Conservation (phyloP, 2,113 vertebrate genomes). For the Atractosteus spatula region DNA sequence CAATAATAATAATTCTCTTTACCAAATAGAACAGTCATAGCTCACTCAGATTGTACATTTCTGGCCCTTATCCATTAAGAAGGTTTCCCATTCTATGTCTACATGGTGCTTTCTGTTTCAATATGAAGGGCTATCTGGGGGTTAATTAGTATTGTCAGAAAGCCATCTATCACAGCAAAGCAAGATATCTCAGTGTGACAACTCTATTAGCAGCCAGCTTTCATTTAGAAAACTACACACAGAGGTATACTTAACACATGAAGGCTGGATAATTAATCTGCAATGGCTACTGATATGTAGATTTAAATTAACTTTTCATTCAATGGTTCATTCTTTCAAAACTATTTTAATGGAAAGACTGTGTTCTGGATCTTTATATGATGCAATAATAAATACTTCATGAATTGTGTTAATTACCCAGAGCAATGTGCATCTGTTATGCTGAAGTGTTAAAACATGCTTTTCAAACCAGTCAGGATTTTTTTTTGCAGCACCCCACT, state of each 20-base stretch:
- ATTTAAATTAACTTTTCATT: background rate
- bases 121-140: constrained; percentile 31
- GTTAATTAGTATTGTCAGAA: constrained; percentile 60
- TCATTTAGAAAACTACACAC: constrained; percentile 5
- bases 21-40: too few relatives aligned
- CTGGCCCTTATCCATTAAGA: too few relatives aligned
- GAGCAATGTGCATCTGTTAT: background rate
- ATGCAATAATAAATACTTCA: background rate
- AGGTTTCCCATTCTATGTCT: too few relatives aligned
- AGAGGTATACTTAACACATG: background rate
- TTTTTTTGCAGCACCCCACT: background rate
- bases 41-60: too few relatives aligned
- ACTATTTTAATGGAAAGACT: background rate
- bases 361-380: background rate
- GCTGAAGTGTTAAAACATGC: background rate
- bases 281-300: background rate
- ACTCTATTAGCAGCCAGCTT: constrained; percentile 47
- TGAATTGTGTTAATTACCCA: background rate
- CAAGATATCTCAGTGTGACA: constrained; percentile 41
- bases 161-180: constrained; percentile 60
- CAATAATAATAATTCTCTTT: too few relatives aligned
- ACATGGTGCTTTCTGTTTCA: constrained; percentile 10
- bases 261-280: background rate
- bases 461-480: background rate
- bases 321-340: background rate